Base-by-base conservation (phyloP, 53 echinoderm and acorn worm genomes). In the Astropecten irregularis region DNA sequence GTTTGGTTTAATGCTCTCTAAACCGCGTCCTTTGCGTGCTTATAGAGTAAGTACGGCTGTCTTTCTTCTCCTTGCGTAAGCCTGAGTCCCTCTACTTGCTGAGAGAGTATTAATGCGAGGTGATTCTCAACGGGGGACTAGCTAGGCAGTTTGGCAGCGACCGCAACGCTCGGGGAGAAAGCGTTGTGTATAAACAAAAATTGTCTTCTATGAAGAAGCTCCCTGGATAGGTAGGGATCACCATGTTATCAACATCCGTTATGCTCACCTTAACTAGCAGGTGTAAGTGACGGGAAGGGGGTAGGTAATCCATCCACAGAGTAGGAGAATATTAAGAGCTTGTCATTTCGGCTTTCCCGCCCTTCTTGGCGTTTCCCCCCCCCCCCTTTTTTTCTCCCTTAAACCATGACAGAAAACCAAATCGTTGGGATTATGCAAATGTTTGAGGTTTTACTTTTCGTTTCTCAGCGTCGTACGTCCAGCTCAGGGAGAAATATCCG, bases 281-380 rank as follows among this genome's bases (percentile, higher is more conserved):
- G 71, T 71, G 71, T 71, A 71, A 71, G 25, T 20, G 50, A n/a
- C n/a, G n/a, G n/a, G n/a, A 71, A 52, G 51, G 35, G 50, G 71
- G 52, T 71, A 51, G 36, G 52, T 33, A 18, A 14, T 25, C 19
- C 16, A 50, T 18, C 50, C 19, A 50, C 51, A 71, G 50, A 71
- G 71, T 52, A 47, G 22, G 33, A 9, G 59, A 58, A 27, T 29
- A 29, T 58, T 27, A 27, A 58, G 31, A 30, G 2, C 9, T 28
- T 9, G 30, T 30, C 1, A 31, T 30, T 58, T 22, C 59, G 11
- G 59, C 14, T 58, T 58, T 31, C 59, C 31, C 11, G 5, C 42
- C 11, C 11, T 42, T 42, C 11, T 42, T 42, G 11, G 5, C 42
- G 6, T 11, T 8, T 42, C 30, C 59, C 59, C 11, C 59, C 27